Conservation (phyloP, 2,113 vertebrate genomes). For the Erythrocercus mccallii region DNA sequence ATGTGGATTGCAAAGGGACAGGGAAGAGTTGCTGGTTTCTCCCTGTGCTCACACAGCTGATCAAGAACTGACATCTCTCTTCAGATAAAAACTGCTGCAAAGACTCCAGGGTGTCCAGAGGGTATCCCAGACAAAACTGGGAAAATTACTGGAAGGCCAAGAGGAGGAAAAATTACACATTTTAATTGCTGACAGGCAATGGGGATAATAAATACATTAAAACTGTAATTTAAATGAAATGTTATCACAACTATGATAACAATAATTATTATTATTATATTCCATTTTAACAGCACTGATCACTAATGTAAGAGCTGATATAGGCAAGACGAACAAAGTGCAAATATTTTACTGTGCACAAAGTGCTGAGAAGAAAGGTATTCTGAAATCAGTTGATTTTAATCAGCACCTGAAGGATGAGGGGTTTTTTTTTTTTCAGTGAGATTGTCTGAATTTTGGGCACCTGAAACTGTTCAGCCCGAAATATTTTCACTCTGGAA, state of each 20-base stretch:
- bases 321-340: neutral
- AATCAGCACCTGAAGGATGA: neutral
- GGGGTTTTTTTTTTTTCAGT: neutral
- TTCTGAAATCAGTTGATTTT: neutral
- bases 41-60: neutral
- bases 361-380: neutral
- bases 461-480: neutral
- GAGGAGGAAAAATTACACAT: neutral
- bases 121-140: neutral
- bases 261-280: neutral
- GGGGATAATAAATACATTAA: neutral
- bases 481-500: neutral
- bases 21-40: neutral
- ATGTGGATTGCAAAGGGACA: neutral
- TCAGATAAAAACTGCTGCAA: neutral
- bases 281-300: neutral
- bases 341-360: neutral
- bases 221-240: neutral
- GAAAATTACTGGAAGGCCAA: neutral
- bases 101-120: fast-evolving
- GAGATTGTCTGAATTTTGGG: neutral
- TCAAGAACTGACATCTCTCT: neutral
- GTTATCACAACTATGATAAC: neutral
- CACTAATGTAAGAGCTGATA: neutral
- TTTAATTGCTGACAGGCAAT: neutral